These are phyloP conservation scores for Euplagia quadripunctaria DNA, from an alignment of 2,888 invertebrate genomes.

Conservation along the genomic window DNA sequence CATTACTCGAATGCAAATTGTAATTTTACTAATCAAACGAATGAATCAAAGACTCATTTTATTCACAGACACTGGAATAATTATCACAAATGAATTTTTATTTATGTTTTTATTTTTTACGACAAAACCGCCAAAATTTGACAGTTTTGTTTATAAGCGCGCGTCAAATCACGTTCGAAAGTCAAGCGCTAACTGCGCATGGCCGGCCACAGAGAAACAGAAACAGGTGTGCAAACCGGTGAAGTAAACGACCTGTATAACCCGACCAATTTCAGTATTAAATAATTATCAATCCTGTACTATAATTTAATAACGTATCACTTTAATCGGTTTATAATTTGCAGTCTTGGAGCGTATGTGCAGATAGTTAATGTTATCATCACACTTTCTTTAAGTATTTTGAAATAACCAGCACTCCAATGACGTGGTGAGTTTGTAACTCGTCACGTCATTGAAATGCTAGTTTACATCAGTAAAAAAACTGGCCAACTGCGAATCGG, in stretches of 20 bases:
- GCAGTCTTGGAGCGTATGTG: constrained; percentile 34
- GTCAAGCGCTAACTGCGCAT: constrained; percentile 80
- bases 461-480: too few relatives aligned
- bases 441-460: too few relatives aligned
- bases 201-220: constrained; percentile 67
- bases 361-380: constrained; percentile 45
- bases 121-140: constrained; percentile 59
- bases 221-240: constrained; percentile 72
- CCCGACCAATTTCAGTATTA: constrained; percentile 60
- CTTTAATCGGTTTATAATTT: constrained; percentile 41
- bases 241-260: constrained; percentile 64
- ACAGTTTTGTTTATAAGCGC: constrained; percentile 55
- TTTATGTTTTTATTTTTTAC: constrained; percentile 41
- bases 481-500: too few relatives aligned
- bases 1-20: constrained; percentile 58
- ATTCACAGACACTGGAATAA: constrained; percentile 38
- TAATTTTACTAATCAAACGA: constrained; percentile 35
- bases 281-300: constrained; percentile 56
- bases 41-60: constrained; percentile 55
- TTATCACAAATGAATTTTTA: constrained; percentile 28
- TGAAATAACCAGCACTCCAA: constrained; percentile 23
- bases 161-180: constrained; percentile 76
- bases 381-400: constrained; percentile 48
- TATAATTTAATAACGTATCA: constrained; percentile 46
- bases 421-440: background rate